Conservation (phyloP, 2,113 vertebrate species). For the Xenopus borealis region DNA sequence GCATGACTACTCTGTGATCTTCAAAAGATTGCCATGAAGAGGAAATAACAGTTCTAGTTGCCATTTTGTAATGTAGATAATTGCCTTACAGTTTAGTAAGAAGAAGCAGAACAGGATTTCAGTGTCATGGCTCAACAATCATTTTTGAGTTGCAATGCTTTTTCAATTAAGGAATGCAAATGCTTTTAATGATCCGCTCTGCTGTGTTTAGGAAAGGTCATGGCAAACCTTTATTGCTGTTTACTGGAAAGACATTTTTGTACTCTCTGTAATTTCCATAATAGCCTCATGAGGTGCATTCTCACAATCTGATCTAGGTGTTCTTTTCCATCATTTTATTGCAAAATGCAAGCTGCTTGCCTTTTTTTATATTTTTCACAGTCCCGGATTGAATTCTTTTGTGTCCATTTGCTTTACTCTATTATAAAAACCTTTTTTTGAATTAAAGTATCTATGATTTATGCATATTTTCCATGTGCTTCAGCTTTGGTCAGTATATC, state of each 20-base stretch:
- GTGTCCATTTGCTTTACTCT: neutral
- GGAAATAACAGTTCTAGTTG: slow-evolving; percentile 18
- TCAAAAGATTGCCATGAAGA: slow-evolving; percentile 27
- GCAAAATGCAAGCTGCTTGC: neutral
- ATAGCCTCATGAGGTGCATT: slow-evolving; percentile 20
- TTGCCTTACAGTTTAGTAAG: slow-evolving; percentile 28
- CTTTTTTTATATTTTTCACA: neutral
- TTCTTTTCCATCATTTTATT: slow-evolving; percentile 12
- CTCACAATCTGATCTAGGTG: slow-evolving; percentile 8
- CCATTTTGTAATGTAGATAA: slow-evolving; percentile 31
- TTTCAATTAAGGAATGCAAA: slow-evolving; percentile 46
- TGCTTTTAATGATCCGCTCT: slow-evolving; percentile 32
- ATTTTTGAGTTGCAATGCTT: slow-evolving; percentile 39
- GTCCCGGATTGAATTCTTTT: slow-evolving; percentile 7
- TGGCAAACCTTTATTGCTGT: slow-evolving; percentile 38
- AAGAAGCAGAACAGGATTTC: slow-evolving; percentile 16
- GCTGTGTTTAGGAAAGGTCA: slow-evolving; percentile 32
- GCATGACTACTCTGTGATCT: slow-evolving; percentile 8
- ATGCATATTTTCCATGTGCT: neutral
- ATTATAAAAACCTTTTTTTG: slow-evolving; percentile 3
- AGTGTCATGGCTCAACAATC: slow-evolving; percentile 41
- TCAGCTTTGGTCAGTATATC: neutral
- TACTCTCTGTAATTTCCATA: slow-evolving; percentile 30
- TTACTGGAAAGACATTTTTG: slow-evolving; percentile 40
- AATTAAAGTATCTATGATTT: neutral